Evolutionary conservation across 2,797 vertebrate species (phyloP), one percentile per base, ranked within the genome.

Genomic region (Anguilla anguilla): DNA sequence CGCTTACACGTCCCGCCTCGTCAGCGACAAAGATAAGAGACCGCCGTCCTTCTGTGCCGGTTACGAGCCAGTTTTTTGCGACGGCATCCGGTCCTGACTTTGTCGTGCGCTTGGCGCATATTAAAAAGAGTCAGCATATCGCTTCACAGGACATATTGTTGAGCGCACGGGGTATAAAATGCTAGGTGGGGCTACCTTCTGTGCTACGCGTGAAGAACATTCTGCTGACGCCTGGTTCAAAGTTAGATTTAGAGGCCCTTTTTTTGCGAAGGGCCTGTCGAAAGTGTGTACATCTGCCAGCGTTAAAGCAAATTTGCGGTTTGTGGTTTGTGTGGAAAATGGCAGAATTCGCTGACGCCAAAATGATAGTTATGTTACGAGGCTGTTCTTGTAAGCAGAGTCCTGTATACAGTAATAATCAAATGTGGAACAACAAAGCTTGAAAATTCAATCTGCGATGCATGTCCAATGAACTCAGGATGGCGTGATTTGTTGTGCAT

Each of bases 11-110:
- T 92, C 92, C 90, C 88, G 92, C 93, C 94, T 95, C 93, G 93
- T 94, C 94, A 93, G 93, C 92, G 93, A 94, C 90, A 89, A 91
- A 92, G 94, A 94, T 94, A 93, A 92, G 93, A 93, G 92, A 90
- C 91, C 69, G 17, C 90, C 69, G 90, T 94, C 93, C 94, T 93
- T 92, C 94, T 91, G 92, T 92, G 94, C 91, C 87, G 87, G 91
- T 92, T 88, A 89, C 92, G 91, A 94, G 94, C 94, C 94, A 94
- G 94, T 28, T n/a, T 6, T 5, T 67, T 28, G 64, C 25, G 64
- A 67, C n/a, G 25, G 7, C 95, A 94, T 94, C 94, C 94, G 94
- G 93, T 94, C 90, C 83, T 91, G 91, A 91, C 86, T 1, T 90
- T 88, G 91, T 92, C 9, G 22, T 13, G 49, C 61, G n/a, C 19